Evolutionary conservation across 2,888 invertebrate species (phyloP), one percentile per base, ranked within the genome.

Genomic region (Caenorhabditis doughertyi): DNA sequence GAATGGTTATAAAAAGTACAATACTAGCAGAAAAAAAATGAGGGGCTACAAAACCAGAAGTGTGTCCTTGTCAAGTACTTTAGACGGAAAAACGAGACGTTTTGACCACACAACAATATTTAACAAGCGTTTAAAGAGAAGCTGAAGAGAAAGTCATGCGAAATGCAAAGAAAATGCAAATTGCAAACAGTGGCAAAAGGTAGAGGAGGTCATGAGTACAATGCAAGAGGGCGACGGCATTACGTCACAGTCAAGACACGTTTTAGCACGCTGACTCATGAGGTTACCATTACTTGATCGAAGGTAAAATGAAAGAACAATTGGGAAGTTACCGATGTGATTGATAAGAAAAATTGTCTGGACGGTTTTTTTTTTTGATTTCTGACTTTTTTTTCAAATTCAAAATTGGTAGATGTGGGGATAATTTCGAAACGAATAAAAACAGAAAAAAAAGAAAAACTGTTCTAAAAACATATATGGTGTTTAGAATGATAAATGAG

Each of bases 241-340:
- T 77, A 55, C 77, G 68, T 77, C 68, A 68, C 62, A 53, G 35
- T 25, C 53, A 67, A 76, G 62, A 72, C 62, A 53, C 32, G 67
- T 76, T 76, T 76, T 60, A 65, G 56, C 62, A 55, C 62, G 44
- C 44, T 77, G 77, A 77, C 53, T 77, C 77, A 77, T 47, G n/a
- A 39, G 13, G 27, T 51, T 53, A 71, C 42, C 44, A 55, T 73
- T 56, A 64, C 32, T 18, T 25, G 51, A 8, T 47, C 2, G 18
- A 47, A 51, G 25, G 39, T 39, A 39, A 18, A 60, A 25, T 16
- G 32, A 11, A 47, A 4, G 7, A 44, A 65, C 13, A 8, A 18
- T 64, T 13, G 11, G 23, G 25, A 49, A 27, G 60, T 44, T 44
- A 42, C 42, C 5, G 42, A 60, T 44, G n/a, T 60, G n/a, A n/a